Conservation (phyloP, 2,113 vertebrate species). For the Rhinogobius similis region DNA sequence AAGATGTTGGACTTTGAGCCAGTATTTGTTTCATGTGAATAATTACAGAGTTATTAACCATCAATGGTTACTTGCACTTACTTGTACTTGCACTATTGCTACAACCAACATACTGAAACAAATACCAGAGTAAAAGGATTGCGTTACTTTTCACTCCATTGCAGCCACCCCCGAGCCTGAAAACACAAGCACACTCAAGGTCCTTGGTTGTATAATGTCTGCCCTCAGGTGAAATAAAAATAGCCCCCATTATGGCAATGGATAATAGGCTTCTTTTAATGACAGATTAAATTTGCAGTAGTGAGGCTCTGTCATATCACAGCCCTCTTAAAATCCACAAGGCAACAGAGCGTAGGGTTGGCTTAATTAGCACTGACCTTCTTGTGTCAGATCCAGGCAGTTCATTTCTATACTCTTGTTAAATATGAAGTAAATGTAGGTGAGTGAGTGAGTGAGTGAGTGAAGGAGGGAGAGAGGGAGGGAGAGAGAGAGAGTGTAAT, state of each 20-base stretch:
- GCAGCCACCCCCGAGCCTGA: background rate
- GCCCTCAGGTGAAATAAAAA: constrained; percentile 3
- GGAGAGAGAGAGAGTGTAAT: constrained; percentile 35
- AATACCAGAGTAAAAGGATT: too few species aligned
- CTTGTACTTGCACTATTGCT: too few species aligned
- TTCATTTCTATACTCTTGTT: constrained; percentile 35
- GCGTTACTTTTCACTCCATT: background rate
- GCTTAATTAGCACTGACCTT: constrained; percentile 49
- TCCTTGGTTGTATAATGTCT: background rate
- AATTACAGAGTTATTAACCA: too few species aligned
- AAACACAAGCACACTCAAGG: constrained; percentile 4
- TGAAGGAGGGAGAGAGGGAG: constrained; percentile 22
- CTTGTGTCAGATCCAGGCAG: constrained; percentile 21
- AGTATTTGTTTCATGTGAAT: too few species aligned
- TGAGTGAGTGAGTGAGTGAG: constrained; percentile 2
- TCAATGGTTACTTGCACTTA: too few species aligned
- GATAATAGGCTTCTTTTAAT: constrained; percentile 11
- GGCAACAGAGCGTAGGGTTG: constrained; percentile 15
- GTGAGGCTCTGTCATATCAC: constrained; percentile 10
- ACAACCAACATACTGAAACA: too few species aligned
- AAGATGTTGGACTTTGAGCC: too few species aligned
- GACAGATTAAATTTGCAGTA: constrained; percentile 14
- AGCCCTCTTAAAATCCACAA: constrained; percentile 15
- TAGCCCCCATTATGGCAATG: background rate
- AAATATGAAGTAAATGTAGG: constrained; percentile 40